These are phyloP conservation scores for Lepilemur septentrionalis DNA, from an alignment of 2,797 vertebrate species.

Conservation along the genomic window DNA sequence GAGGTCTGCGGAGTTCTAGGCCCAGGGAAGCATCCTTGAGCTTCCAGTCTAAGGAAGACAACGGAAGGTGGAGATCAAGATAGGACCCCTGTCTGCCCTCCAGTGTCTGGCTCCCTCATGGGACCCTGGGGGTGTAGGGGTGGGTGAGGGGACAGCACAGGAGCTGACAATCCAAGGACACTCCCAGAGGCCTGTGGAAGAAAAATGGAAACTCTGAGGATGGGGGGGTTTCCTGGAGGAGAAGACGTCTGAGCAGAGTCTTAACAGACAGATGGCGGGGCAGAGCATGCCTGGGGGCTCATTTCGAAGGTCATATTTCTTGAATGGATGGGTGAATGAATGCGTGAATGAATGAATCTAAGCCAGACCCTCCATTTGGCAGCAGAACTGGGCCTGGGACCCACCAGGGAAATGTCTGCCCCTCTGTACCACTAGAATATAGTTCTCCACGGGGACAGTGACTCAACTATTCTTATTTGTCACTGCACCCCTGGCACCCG, in stretches of 20 bases:
- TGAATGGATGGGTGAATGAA: not conserved
- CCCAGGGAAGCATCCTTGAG: not conserved
- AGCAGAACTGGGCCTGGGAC: not conserved
- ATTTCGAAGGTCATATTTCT: not conserved
- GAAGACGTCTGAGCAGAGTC: not conserved
- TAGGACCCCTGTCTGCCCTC: not conserved
- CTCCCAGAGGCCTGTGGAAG: not conserved
- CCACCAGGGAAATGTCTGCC: not conserved
- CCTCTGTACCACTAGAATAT: no score
- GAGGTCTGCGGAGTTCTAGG: rapidly evolving
- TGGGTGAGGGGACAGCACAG: not conserved
- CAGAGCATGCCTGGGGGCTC: no score
- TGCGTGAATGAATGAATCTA: not conserved
- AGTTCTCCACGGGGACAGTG: not conserved
- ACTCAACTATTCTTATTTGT: not conserved
- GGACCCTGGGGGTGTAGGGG: not conserved
- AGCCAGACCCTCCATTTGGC: not conserved
- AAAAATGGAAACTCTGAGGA: not conserved
- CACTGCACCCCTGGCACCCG: no score
- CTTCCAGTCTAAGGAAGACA: not conserved
- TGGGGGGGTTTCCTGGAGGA: not conserved
- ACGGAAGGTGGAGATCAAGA: not conserved
- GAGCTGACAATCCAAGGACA: not conserved
- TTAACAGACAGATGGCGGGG: not conserved
- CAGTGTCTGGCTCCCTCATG: not conserved